Percentiles rank a stretch among this genome's conserved stretches.
phyloP scores from a whole-genome alignment of 2,888 invertebrate genomes.

The Lasioglossum lativentre region DNA sequence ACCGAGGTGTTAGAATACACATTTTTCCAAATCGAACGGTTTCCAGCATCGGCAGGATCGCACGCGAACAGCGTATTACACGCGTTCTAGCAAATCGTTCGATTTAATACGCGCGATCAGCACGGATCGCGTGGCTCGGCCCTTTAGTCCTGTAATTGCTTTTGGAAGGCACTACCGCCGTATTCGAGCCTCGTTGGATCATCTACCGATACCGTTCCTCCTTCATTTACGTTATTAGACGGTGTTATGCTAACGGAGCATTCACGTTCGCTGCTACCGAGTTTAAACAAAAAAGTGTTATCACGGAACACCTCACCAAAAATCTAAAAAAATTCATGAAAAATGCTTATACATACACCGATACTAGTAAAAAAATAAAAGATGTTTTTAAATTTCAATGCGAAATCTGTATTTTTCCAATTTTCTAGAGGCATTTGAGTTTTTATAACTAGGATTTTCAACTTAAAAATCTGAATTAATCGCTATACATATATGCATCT shows the following conservation, averaged over 20 bases:
- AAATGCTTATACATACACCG: background rate
- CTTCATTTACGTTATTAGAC: background rate
- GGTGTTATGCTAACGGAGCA: background rate
- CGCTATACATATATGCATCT: too few species aligned
- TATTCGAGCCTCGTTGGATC: background rate
- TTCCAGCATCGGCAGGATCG: slow-evolving; percentile 36
- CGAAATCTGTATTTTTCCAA: too few species aligned
- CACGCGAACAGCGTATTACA: slow-evolving; percentile 57
- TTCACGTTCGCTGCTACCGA: background rate
- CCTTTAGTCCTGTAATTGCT: slow-evolving; percentile 50
- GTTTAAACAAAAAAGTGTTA: background rate
- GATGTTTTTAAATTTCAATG: too few species aligned
- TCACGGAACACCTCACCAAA: background rate
- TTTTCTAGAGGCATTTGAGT: too few species aligned
- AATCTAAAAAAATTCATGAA: background rate
- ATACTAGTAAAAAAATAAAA: too few species aligned
- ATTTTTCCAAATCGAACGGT: slow-evolving; percentile 36
- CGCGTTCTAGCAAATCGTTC: slow-evolving; percentile 52
- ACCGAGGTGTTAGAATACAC: slow-evolving; percentile 39
- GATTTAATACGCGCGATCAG: slow-evolving; percentile 49
- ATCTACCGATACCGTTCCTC: background rate
- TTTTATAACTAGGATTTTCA: background rate
- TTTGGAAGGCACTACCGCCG: slow-evolving; percentile 16
- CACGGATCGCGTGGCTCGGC: slow-evolving; percentile 52
- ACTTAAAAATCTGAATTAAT: too few species aligned